phyloP scores from a whole-genome alignment of 2,888 invertebrate species.

The Drosophila robusta region DNA sequence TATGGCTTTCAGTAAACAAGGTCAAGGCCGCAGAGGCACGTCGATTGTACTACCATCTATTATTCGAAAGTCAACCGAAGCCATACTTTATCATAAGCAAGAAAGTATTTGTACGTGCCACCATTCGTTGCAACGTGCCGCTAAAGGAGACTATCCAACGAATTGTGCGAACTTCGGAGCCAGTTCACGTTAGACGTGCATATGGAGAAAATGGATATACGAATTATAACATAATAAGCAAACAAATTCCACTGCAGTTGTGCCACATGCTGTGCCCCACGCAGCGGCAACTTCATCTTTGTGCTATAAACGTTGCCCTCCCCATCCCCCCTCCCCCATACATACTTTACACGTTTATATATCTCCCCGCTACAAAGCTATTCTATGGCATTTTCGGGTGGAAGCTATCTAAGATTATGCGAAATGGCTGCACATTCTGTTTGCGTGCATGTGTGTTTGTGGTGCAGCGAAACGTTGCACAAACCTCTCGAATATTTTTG shows the following conservation, averaged over 20 bases:
- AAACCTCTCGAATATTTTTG: slow-evolving; percentile 10
- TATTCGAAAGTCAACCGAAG: slow-evolving; percentile 27
- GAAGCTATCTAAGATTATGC: slow-evolving; percentile 37
- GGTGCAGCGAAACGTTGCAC: slow-evolving; percentile 19
- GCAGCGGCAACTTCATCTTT: slow-evolving; percentile 31
- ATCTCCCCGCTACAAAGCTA: slow-evolving; percentile 29
- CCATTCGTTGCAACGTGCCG: slow-evolving; percentile 31
- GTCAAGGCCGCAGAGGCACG: slow-evolving; percentile 31
- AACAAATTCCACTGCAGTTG: slow-evolving; percentile 38
- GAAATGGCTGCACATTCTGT: slow-evolving; percentile 37
- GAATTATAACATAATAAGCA: slow-evolving; percentile 51
- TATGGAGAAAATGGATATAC: slow-evolving; percentile 18
- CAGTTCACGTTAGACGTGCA: slow-evolving; percentile 17
- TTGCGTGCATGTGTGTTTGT: not conserved
- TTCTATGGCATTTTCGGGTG: slow-evolving; percentile 14
- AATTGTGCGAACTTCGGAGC: slow-evolving; percentile 16
- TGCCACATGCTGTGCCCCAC: slow-evolving; percentile 18
- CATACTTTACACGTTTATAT: slow-evolving; percentile 14
- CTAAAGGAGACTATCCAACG: not conserved
- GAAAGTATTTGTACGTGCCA: slow-evolving; percentile 59
- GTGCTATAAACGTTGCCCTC: slow-evolving; percentile 10
- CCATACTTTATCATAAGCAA: slow-evolving; percentile 29
- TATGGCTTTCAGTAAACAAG: slow-evolving; percentile 10
- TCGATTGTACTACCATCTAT: slow-evolving; percentile 24
- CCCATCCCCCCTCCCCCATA: not conserved